Base-by-base conservation (phyloP, 2,888 invertebrate species). In the Antitype chi region DNA sequence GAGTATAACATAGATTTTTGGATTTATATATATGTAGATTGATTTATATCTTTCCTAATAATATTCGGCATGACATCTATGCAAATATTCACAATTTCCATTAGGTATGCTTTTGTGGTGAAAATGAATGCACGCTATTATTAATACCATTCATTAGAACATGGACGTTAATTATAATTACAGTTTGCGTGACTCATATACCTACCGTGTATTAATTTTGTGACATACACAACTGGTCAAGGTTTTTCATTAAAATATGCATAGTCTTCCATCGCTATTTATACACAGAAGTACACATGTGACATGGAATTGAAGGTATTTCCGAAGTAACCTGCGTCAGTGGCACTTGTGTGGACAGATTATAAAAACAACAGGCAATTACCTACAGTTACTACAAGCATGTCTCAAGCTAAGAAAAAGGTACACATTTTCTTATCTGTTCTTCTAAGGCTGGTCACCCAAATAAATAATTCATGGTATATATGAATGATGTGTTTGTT, bases 101-200 rank as follows among this genome's bases (percentile, higher is more conserved):
- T 81, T 72, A 72, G 13, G 72, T 72, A 80, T 23, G 52, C 59
- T 76, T 81, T 83, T 74, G 81, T 76, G 74, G 72, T 80, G 64
- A 80, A 81, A 84, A 70, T 63, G 49, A 74, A 68, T 83, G 66
- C 69, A 86, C 81, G 72, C 70, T 59, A 81, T 43, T 71, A 76
- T 84, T 85, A 77, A 88, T 87, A 81, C 73, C 72, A 77, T 87
- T 88, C 74, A 87, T 84, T 84, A 82, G 59, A 81, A 81, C 80
- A 78, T 81, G 87, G 78, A 85, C 76, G 83, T 84, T 89, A 89
- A 90, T 89, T 89, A 88, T 90, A 90, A 88, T 88, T 88, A 89
- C 85, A 81, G 78, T 82, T 90, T 55, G 90, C 91, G 90, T 91
- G 91, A 88, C 89, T 85, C 81, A 70, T 75, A 70, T 79, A 78